phyloP scores from a whole-genome alignment of 2,797 vertebrate genomes.

The Characodon lateralis region DNA sequence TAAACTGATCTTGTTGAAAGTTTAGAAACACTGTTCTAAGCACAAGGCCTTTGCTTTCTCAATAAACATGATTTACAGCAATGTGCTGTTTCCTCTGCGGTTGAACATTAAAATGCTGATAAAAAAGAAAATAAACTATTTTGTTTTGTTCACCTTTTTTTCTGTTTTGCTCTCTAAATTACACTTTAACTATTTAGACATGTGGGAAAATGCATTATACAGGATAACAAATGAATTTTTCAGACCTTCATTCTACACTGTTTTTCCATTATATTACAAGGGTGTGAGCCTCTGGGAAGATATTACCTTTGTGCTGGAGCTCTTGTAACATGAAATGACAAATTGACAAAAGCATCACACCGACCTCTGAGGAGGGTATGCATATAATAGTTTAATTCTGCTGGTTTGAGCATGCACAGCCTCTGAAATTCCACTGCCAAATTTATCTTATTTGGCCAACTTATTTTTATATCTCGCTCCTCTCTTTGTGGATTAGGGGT shows the following conservation, averaged over 20 bases:
- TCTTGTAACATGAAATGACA: conserved; percentile 92
- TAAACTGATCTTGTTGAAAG: background rate
- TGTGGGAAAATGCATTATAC: conserved; percentile 41
- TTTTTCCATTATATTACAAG: conserved; percentile 61
- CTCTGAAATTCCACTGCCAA: conserved; percentile 86
- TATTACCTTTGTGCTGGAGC: conserved; percentile 93
- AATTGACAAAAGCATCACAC: conserved; percentile 89
- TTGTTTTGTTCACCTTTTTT: conserved; percentile 46
- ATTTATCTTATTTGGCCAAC: conserved; percentile 95
- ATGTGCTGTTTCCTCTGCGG: background rate
- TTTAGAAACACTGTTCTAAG: background rate
- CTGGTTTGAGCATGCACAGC: conserved; percentile 78
- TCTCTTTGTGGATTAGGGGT: conserved; percentile 95
- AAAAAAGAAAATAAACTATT: conserved; percentile 32
- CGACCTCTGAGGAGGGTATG: conserved; percentile 87
- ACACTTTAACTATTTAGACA: conserved; percentile 43
- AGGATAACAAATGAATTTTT: conserved; percentile 67
- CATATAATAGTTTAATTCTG: conserved; percentile 86
- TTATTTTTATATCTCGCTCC: conserved; percentile 98
- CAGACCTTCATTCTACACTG: conserved; percentile 59
- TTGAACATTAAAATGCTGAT: conserved; percentile 31
- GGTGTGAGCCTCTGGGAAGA: conserved; percentile 87
- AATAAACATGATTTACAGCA: conserved; percentile 9
- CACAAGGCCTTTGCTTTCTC: conserved; percentile 1
- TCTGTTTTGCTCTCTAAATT: conserved; percentile 35